Evolutionary conservation across 2,113 vertebrate genomes (phyloP).

Genomic region (Rana temporaria): DNA sequence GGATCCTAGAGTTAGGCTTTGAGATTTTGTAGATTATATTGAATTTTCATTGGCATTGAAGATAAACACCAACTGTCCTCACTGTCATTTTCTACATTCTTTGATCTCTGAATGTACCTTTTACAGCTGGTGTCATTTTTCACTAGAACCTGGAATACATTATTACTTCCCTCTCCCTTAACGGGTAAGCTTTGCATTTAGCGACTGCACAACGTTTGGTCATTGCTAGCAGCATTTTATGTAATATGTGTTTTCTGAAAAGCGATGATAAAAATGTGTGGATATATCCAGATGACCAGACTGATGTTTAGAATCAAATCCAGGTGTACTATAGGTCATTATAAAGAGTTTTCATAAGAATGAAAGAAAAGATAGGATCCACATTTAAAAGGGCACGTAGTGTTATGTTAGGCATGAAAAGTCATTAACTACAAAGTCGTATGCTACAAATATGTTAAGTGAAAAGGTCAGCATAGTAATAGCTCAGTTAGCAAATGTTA

Average conservation of each 20-base stretch:
- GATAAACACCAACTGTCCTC: neutral
- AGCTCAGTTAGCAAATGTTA: too few species aligned
- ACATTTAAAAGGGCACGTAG: neutral
- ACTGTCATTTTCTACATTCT: neutral
- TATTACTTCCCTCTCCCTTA: conserved; percentile 27
- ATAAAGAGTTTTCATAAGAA: neutral
- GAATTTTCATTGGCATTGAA: neutral
- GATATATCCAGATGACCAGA: neutral
- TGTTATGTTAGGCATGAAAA: neutral
- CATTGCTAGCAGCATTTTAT: conserved; percentile 22
- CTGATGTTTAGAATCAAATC: conserved; percentile 5
- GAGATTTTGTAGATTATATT: neutral
- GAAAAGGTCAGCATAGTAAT: neutral
- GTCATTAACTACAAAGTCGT: neutral
- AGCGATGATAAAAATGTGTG: conserved; percentile 31
- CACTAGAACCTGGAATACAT: conserved; percentile 42
- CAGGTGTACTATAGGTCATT: conserved; percentile 17
- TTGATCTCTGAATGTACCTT: conserved; percentile 53
- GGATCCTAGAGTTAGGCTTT: too few species aligned
- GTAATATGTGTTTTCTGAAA: conserved; percentile 24
- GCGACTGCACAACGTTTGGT: conserved; percentile 13
- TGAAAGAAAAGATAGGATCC: neutral
- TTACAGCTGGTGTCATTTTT: conserved; percentile 41
- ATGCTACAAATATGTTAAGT: neutral
- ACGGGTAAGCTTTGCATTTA: neutral